Percentiles rank a stretch among this genome's conserved stretches.
phyloP scores from a whole-genome alignment of 2,797 vertebrate species.

The Melanogrammus aeglefinus region DNA sequence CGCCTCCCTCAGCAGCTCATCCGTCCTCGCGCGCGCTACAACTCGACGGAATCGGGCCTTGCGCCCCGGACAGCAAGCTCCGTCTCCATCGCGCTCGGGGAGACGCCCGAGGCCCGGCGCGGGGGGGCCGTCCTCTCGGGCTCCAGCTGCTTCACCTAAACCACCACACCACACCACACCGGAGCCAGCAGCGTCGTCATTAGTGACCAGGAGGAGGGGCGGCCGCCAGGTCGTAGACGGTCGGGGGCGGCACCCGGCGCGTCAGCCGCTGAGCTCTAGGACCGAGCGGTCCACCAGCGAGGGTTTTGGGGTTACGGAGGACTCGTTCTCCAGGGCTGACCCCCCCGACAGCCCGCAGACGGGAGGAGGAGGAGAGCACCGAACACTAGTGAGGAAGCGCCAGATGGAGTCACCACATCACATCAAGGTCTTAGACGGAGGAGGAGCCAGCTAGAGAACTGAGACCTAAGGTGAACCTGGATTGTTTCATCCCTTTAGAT shows the following conservation, averaged over 20 bases:
- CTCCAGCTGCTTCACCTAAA: constrained; percentile 42
- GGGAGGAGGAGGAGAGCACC: constrained; percentile 21
- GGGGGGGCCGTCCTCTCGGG: constrained; percentile 20
- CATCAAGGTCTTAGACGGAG: too few relatives aligned
- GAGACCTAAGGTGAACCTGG: too few relatives aligned
- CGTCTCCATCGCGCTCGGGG: constrained; percentile 79
- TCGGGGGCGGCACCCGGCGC: constrained; percentile 62
- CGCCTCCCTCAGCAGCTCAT: constrained; percentile 82
- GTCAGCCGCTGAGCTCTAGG: constrained; percentile 62
- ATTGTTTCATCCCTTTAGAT: too few relatives aligned
- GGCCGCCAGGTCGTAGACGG: constrained; percentile 62
- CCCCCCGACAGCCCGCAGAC: not conserved
- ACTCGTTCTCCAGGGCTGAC: constrained; percentile 90
- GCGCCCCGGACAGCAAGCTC: constrained; percentile 76
- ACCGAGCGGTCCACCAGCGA: constrained; percentile 74
- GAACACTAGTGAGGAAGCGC: constrained; percentile 40
- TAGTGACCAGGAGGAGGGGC: constrained; percentile 17
- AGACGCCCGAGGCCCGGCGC: constrained; percentile 35
- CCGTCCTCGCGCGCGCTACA: constrained; percentile 84
- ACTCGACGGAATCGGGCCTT: constrained; percentile 78
- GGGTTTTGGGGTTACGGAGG: constrained; percentile 81
- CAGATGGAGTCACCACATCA: constrained; percentile 4
- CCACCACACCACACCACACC: constrained; percentile 11
- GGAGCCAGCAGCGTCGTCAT: not conserved
- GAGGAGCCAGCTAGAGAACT: too few relatives aligned